A percentile compares a stretch with the other conserved stretches of the same genome.
phyloP scores from a whole-genome alignment of 2,888 invertebrate genomes.

The Hirtodrosophila duncani region DNA sequence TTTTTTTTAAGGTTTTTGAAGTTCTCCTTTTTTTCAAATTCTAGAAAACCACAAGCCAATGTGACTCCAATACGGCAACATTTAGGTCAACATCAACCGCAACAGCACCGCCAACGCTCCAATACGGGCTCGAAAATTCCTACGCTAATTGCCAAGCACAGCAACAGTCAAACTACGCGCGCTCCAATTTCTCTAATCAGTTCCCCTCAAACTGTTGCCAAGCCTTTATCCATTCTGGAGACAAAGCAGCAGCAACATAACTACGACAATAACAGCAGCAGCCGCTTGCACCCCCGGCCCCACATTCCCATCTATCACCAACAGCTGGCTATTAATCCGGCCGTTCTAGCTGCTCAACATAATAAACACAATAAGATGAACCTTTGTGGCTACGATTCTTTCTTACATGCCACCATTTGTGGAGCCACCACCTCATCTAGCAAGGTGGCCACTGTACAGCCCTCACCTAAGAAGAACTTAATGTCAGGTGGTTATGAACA shows the following conservation, averaged over 20 bases:
- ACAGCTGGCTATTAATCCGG: slow-evolving; percentile 82
- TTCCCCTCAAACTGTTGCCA: no score
- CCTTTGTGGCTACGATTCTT: slow-evolving; percentile 81
- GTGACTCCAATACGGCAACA: slow-evolving; percentile 77
- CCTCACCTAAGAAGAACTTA: slow-evolving; percentile 67
- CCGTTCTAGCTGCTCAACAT: slow-evolving; percentile 79
- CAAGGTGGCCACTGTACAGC: slow-evolving; percentile 75
- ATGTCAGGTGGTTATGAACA: slow-evolving; percentile 28
- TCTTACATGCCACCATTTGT: slow-evolving; percentile 83
- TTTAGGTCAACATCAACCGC: slow-evolving; percentile 60
- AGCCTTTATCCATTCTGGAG: no score
- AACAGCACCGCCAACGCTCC: slow-evolving; percentile 76
- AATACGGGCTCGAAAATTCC: slow-evolving; percentile 78
- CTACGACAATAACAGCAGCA: slow-evolving; percentile 56
- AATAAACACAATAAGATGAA: slow-evolving; percentile 77
- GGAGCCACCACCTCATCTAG: slow-evolving; percentile 71
- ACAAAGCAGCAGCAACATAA: slow-evolving; percentile 42
- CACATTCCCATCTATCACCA: slow-evolving; percentile 82
- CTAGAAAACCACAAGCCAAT: slow-evolving; percentile 81
- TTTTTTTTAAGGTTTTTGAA: not conserved
- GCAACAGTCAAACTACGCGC: slow-evolving; percentile 43
- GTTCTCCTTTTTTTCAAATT: slow-evolving; percentile 56
- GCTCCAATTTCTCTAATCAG: no score
- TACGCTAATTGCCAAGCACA: slow-evolving; percentile 76
- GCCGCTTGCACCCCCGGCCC: slow-evolving; percentile 67